A percentile compares a stretch with the other conserved stretches of the same genome.
Conservation (phyloP, 2,888 invertebrate species). For the Formica aserva region DNA sequence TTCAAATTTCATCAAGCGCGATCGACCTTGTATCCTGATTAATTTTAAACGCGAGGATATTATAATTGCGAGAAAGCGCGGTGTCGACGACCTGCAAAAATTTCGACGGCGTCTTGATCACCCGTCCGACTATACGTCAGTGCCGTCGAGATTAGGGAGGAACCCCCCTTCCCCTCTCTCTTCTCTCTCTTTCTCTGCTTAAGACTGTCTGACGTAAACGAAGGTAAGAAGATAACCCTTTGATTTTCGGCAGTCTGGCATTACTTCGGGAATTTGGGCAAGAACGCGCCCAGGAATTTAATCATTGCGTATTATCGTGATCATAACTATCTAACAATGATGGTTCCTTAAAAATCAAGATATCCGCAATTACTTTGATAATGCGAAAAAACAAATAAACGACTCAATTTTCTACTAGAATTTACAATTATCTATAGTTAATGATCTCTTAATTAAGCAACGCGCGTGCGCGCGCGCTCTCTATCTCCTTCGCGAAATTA, state of each 20-base stretch:
- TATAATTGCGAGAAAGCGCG: slow-evolving; percentile 20
- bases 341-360: slow-evolving; percentile 1
- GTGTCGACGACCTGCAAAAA: slow-evolving; percentile 42
- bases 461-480: slow-evolving; percentile 21
- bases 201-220: slow-evolving; percentile 62
- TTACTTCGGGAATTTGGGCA: slow-evolving; percentile 70
- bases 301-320: slow-evolving; percentile 46
- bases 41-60: slow-evolving; percentile 49
- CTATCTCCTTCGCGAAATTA: slow-evolving; percentile 58
- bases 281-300: slow-evolving; percentile 63
- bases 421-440: not conserved
- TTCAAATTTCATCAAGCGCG: slow-evolving; percentile 5
- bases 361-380: not conserved
- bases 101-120: slow-evolving; percentile 52
- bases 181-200: slow-evolving; percentile 37
- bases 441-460: slow-evolving; percentile 66
- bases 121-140: slow-evolving; percentile 37
- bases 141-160: slow-evolving; percentile 60
- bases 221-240: slow-evolving; percentile 64
- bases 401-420: slow-evolving; percentile 8
- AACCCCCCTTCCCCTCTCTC: not conserved
- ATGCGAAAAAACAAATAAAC: not conserved
- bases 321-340: not conserved
- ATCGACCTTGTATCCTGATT: slow-evolving; percentile 41
- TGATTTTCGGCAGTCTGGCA: slow-evolving; percentile 72